Evolutionary conservation across 2,888 invertebrate species (phyloP), one percentile per base, ranked within the genome.

Genomic region (Temnothorax unifasciatus): DNA sequence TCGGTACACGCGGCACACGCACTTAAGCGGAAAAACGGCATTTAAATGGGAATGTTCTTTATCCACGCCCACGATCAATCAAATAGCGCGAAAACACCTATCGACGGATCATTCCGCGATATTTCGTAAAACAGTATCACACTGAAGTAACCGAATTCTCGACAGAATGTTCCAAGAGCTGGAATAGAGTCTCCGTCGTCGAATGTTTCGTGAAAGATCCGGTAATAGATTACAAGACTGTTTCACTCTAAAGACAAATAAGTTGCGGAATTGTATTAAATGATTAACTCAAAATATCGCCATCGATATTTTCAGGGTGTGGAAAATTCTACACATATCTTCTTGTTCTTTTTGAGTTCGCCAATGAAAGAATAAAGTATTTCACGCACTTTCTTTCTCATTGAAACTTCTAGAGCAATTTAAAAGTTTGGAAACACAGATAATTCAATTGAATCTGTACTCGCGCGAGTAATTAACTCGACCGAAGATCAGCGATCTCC

Each of bases 21-120:
- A 68, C 25, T 6, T 68, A 68, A 75, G 50, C 64, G 63, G 50
- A 81, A 81, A 68, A 81, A 50, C 9, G 9, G 13, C 47, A 8
- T 71, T 79, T 59, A 66, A 38, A 71, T 38, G 34, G 13, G 59
- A 81, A 73, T 21, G 18, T 18, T 59, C 18, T 41, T 63, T 68
- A 68, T 77, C 66, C 13, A 74, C 29, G 21, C 63, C 29, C n/a
- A 41, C 41, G 47, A 84, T 84, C 63, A 75, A 76, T 66, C 79
- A 47, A 73, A 54, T 41, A 5, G 11, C n/a, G 6, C 3, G 47
- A 73, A 38, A 73, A 29, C 59, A 21, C 69, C 21, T 50, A n/a
- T 52, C 57, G 50, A 77, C 59, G 3, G 64, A 82, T 57, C 29
- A 5, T 74, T 76, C 18, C 34, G 50, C 50, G 25, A 8, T 8